Evolutionary conservation across 2,113 vertebrate species (phyloP).

Genomic region (Piprites chloris): DNA sequence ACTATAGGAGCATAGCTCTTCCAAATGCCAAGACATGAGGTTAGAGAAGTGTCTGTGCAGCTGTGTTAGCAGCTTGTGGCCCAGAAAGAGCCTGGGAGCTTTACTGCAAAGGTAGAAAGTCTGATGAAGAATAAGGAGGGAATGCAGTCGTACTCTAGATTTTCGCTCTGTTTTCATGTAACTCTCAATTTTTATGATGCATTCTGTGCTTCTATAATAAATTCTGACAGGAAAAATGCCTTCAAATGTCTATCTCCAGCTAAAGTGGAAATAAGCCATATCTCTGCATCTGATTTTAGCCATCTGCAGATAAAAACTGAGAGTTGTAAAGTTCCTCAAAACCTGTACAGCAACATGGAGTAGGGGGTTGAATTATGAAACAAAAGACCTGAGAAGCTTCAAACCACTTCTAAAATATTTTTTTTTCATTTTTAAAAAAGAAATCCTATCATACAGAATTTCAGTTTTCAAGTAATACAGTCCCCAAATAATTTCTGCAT

Average conservation of each 20-base stretch:
- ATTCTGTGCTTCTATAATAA: neutral
- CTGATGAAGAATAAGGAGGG: neutral
- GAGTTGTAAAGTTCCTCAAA: neutral
- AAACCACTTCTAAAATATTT: neutral
- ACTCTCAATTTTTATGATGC: neutral
- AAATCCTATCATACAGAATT: neutral
- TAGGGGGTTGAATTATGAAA: neutral
- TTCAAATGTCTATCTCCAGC: neutral
- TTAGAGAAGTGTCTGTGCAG: neutral
- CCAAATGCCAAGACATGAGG: neutral
- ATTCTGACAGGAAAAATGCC: neutral
- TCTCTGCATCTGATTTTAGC: neutral
- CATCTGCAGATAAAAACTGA: neutral
- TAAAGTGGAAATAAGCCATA: neutral
- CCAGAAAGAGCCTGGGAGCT: neutral
- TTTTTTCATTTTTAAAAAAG: neutral
- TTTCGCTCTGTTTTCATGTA: neutral
- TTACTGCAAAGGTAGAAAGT: neutral
- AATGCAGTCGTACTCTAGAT: neutral
- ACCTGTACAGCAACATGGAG: neutral
- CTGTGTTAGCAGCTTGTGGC: neutral
- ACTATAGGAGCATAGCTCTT: neutral
- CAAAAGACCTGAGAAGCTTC: neutral
- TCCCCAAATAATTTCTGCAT: neutral
- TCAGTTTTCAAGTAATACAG: neutral